A percentile compares a stretch with the other conserved stretches of the same genome.
These are phyloP conservation scores for Recurvirostra avosetta DNA, from an alignment of 2,113 vertebrate species.

Conservation along the genomic window DNA sequence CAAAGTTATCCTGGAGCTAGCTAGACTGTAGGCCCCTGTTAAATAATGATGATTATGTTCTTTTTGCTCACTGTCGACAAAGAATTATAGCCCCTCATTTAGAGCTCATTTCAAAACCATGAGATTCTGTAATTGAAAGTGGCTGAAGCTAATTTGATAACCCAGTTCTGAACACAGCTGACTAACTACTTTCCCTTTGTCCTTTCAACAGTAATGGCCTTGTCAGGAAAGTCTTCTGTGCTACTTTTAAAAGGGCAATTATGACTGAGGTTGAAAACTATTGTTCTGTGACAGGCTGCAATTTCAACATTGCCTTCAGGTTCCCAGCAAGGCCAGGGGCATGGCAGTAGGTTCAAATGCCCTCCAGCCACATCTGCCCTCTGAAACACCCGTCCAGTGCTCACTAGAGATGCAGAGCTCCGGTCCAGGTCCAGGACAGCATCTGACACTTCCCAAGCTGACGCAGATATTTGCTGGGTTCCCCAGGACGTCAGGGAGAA, in stretches of 20 bases:
- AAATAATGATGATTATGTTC: slow-evolving; percentile 69
- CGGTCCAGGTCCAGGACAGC: neutral
- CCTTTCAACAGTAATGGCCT: slow-evolving; percentile 60
- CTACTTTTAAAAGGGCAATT: slow-evolving; percentile 44
- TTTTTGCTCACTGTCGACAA: slow-evolving; percentile 58
- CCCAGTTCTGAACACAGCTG: slow-evolving; percentile 54
- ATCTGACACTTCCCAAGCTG: accelerated
- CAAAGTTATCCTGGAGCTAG: slow-evolving; percentile 14
- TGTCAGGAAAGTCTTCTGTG: slow-evolving; percentile 54
- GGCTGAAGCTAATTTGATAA: slow-evolving; percentile 69
- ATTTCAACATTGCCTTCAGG: neutral
- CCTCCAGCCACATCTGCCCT: neutral
- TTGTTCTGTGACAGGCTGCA: slow-evolving; percentile 20
- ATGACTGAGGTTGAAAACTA: slow-evolving; percentile 43
- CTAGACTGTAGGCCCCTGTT: slow-evolving; percentile 35
- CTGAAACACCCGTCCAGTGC: neutral
- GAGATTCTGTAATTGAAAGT: slow-evolving; percentile 71
- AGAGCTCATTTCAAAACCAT: slow-evolving; percentile 66
- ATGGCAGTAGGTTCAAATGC: neutral
- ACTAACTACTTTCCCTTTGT: slow-evolving; percentile 61
- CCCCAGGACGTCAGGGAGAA: neutral
- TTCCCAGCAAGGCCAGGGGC: neutral
- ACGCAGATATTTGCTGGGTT: accelerated
- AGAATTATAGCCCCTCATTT: slow-evolving; percentile 66
- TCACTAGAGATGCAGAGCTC: neutral